Evolutionary conservation across 1,140 invertebrate genomes (phyloP), one percentile per base, ranked within the genome.

Genomic region (Heterodera schachtii): DNA sequence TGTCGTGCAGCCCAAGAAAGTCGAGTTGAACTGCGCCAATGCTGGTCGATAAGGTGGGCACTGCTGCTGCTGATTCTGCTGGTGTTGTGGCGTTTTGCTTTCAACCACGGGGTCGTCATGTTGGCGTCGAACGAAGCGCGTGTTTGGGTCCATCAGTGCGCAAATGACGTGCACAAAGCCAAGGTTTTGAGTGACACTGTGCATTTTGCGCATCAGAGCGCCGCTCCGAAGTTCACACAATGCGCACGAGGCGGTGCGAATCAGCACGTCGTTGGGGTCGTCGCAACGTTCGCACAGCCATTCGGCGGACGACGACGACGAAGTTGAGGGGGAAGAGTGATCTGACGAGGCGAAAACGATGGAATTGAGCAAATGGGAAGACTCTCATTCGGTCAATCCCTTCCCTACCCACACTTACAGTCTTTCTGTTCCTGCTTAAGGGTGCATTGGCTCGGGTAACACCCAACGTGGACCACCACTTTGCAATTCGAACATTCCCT

Each of bases 131-230:
- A 82, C 21, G 66, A 82, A 82, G 21, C 67, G 64, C 41, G 81
- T 82, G 19, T 60, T 69, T n/a, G n/a, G 31, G 74, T 82, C 77
- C 71, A 82, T 66, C 19, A 82, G 47, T 41, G 81, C 81, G 73
- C 81, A 82, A 82, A 82, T 82, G n/a, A 82, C 81, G 41, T 82
- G 81, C 57, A 82, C 81, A 74, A 82, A 82, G 70, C 52, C 41
- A 64, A 64, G 4, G 19, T 19, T 64, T 11, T 11, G 5, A 46
- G 66, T 64, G 52, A 19, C 64, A n/a, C 31, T 78, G 21, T 60
- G 41, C n/a, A 13, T 52, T 60, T 66, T 43, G 49, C 82, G 73
- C 11, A 84, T n/a, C 47, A 83, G 69, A 13, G 82, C 82, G 11
- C 82, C 82, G 46, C 82, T 79, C 13, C 82, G 82, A 41, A 83